Base-by-base conservation (phyloP, 2,888 invertebrate genomes). In the Mythimna ferrago region DNA sequence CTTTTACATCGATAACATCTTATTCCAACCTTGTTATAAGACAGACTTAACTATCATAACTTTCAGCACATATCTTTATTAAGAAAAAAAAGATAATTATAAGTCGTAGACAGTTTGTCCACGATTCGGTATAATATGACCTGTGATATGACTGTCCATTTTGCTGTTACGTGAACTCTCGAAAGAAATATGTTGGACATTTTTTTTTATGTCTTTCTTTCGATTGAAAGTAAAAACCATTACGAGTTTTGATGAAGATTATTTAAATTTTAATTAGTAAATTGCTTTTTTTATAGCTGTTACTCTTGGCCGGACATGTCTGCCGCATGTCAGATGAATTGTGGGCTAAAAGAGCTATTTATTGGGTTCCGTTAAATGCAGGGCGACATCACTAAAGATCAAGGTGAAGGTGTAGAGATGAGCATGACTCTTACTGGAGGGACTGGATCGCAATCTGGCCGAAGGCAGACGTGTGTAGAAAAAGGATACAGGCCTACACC, bases 11-110 rank as follows among this genome's bases (percentile, higher is more conserved):
- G 66, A 68, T 66, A 66, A 68, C 6, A 63, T 70, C 69, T 65
- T 35, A 76, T 51, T 66, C 6, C 21, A 32, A 35, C 21, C 57
- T 64, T 48, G 65, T 48, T 61, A 58, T 58, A 63, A 32, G 19
- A 64, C 4, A 4, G 41, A 77, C 57, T 71, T 77, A 72, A 80
- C 66, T 68, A 78, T 68, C 26, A 51, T 11, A 21, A 65, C 32
- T 68, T 77, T 56, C 57, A 72, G 53, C 41, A 48, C 2, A 16
- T 72, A 57, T 58, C 14, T 58, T 54, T 58, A 65, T 68, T 65
- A 76, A 14, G 57, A 35, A 63, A 51, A 80, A n/a, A 63, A 81
- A 70, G 60, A 32, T 63, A 48, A 35, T 35, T 64, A 38, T 67
- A 56, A 10, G 21, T 48, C 16, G 48, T 48, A 16, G 48, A 48